phyloP scores from a whole-genome alignment of 2,888 invertebrate genomes.

The Tetragnatha montana region DNA sequence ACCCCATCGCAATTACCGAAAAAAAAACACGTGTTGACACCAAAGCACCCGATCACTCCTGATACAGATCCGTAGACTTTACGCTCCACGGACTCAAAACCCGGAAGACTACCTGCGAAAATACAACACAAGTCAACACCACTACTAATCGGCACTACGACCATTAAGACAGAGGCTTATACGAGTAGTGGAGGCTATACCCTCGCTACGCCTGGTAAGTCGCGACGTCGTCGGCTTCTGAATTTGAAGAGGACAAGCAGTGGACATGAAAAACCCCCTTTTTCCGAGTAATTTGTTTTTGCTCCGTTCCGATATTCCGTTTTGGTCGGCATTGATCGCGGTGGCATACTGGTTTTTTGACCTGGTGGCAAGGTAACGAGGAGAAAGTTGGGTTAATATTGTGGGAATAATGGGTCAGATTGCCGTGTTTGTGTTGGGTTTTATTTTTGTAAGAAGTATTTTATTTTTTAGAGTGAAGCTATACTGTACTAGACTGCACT shows the following conservation, averaged over 20 bases:
- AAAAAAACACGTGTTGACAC: background rate
- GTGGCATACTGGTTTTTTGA: background rate
- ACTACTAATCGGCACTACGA: constrained; percentile 32
- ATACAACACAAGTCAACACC: constrained; percentile 3
- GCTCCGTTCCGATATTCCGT: constrained; percentile 4
- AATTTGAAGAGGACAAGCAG: background rate
- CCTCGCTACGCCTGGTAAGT: constrained; percentile 32
- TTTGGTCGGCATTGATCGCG: background rate
- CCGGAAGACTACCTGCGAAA: constrained; percentile 48
- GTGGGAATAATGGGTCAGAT: background rate
- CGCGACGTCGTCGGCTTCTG: constrained; percentile 23
- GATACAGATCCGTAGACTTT: constrained; percentile 16
- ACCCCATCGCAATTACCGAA: background rate
- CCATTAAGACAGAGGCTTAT: constrained; percentile 27
- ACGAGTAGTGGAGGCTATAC: constrained; percentile 4
- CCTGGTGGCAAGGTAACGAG: background rate
- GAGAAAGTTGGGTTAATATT: constrained; percentile 14
- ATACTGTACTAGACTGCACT: too few relatives aligned
- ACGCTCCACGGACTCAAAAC: constrained; percentile 35
- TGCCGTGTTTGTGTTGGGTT: background rate
- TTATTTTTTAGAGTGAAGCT: background rate
- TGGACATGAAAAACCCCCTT: constrained; percentile 21
- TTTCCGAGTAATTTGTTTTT: constrained; percentile 42
- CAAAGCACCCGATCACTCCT: background rate
- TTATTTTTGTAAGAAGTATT: background rate